Evolutionary conservation across 2,888 invertebrate genomes (phyloP).

Genomic region (Euproctis similis): DNA sequence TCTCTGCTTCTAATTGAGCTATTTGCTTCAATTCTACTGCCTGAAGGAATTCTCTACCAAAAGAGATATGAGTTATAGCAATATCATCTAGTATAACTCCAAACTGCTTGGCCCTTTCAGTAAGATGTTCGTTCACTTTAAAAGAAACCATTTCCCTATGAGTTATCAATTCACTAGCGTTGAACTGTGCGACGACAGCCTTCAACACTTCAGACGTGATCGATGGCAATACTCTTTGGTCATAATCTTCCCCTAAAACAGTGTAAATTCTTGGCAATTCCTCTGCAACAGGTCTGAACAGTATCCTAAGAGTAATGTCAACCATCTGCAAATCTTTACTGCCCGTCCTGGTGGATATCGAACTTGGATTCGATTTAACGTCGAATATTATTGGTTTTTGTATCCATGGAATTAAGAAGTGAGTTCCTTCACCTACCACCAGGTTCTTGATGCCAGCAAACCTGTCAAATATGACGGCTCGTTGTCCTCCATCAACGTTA

Average conservation of each 20-base stretch:
- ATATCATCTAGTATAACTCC: conserved; percentile 21
- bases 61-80: conserved; percentile 14
- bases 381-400: conserved; percentile 95
- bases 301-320: conserved; percentile 93
- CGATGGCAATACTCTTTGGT: conserved; percentile 94
- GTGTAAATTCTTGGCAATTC: conserved; percentile 92
- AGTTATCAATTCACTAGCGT: conserved; percentile 96
- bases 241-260: conserved; percentile 93
- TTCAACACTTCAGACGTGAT: conserved; percentile 97
- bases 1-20: conserved; percentile 97
- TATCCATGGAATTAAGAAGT: conserved; percentile 96
- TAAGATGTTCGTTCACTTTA: conserved; percentile 17
- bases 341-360: conserved; percentile 93
- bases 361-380: conserved; percentile 91
- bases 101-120: conserved; percentile 19
- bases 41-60: conserved; percentile 87
- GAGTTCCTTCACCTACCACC: conserved; percentile 95
- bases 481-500: conserved; percentile 78
- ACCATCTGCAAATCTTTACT: conserved; percentile 98
- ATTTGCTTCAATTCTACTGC: conserved; percentile 98
- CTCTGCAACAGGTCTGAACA: conserved; percentile 91
- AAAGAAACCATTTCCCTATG: conserved; percentile 84
- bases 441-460: conserved; percentile 90
- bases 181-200: conserved; percentile 96
- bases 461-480: conserved; percentile 96